Evolutionary conservation across 2,113 vertebrate genomes (phyloP), one percentile per base, ranked within the genome.

Genomic region (Psilopogon haemacephalus): DNA sequence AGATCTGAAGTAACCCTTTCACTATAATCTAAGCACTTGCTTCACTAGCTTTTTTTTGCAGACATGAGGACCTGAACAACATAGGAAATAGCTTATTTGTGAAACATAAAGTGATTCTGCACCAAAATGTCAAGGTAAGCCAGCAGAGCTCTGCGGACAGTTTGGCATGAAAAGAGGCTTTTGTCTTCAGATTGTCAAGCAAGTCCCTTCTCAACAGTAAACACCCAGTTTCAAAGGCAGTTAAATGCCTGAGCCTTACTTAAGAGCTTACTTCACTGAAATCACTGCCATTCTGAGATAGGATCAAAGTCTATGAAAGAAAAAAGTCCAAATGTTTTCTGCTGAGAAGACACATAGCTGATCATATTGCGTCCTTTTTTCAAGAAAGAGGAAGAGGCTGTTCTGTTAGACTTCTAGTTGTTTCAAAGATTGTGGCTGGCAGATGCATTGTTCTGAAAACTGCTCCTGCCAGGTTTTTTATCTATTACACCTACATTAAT

Each of bases 391-490:
- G 77, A 91, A 80, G 80, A 91, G 95, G 63, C 87, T 84, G 27
- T 72, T 91, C 87, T 37, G 24, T 88, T 73, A 87, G 78, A 60
- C 84, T 94, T 95, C 93, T 89, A 93, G 91, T 96, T 95, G 81
- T 97, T 97, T 96, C 86, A 94, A 93, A 95, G 81, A 88, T 86
- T 18, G 38, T 94, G 56, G 85, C 89, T 91, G 93, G 65, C 89
- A 94, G 87, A 84, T 93, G 71, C 75, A 96, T 96, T 97, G 91
- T 93, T 95, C 87, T 86, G 87, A 90, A 95, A 94, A 95, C 91
- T 96, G 32, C 46, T 94, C 62, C 91, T 91, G 92, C 38, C 86
- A 63, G 60, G 46, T 52, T 52, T 55, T 72, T 71, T 54, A 80
- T 93, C 87, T 90, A 21, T 96, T 93, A 94, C 64, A 94, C 84